Percentiles rank a stretch among this genome's conserved stretches.
Evolutionary conservation across 2,113 vertebrate species (phyloP).

Genomic region (Phaethon lepturus): DNA sequence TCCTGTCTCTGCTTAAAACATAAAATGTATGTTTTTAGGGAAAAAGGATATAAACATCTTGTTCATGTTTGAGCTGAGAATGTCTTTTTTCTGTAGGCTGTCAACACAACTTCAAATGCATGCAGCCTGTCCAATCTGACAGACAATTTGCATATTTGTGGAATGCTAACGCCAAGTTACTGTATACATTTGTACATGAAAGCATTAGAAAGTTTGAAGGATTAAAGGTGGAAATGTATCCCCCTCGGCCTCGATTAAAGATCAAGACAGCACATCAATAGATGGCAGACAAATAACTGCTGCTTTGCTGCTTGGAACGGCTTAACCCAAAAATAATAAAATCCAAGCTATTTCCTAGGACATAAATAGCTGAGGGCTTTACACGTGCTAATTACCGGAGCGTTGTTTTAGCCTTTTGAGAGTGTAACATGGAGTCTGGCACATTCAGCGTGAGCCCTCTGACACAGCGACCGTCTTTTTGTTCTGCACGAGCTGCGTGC

Average conservation of each 20-base stretch:
- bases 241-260: conserved; percentile 61
- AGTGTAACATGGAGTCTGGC: background rate
- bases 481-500: accelerated
- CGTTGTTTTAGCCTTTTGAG: conserved; percentile 34
- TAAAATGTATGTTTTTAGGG: conserved; percentile 75
- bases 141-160: conserved; percentile 81
- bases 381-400: conserved; percentile 1
- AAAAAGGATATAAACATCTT: conserved; percentile 71
- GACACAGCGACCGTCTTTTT: background rate
- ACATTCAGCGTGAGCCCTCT: background rate
- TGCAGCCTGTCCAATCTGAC: conserved; percentile 76
- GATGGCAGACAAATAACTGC: conserved; percentile 59
- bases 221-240: conserved; percentile 72
- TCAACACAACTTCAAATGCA: conserved; percentile 75
- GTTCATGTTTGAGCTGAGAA: conserved; percentile 76
- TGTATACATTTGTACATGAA: conserved; percentile 75
- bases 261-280: conserved; percentile 63
- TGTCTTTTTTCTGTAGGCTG: conserved; percentile 75
- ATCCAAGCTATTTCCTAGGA: conserved; percentile 48
- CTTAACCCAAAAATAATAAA: conserved; percentile 61
- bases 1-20: conserved; percentile 70
- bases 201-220: conserved; percentile 70
- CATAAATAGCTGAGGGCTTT: conserved; percentile 51
- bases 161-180: conserved; percentile 80
- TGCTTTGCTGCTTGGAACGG: conserved; percentile 24